Base-by-base conservation (phyloP, 2,113 vertebrate species). In the Struthio camelus region DNA sequence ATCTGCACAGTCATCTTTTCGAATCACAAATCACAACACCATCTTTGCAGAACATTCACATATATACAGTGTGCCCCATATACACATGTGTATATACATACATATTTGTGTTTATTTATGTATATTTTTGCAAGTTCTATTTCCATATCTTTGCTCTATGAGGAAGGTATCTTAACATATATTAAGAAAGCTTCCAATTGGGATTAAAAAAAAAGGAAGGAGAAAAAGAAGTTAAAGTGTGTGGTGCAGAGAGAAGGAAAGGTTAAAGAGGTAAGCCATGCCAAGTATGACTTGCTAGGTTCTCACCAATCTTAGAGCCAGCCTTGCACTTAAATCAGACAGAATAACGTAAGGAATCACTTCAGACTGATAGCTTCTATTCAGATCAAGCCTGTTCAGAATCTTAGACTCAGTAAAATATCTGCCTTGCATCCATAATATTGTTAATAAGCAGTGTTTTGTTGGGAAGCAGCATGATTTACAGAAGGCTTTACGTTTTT, bases 401-500 rank as follows among this genome's bases (percentile, higher is more conserved):
- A 85, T 85, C 50, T 80, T 83, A 58, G 61, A 76, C 62, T 90
- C 34, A 22, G 38, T 76, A 87, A 97, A 96, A 92, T 91, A 92
- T 77, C 81, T 95, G 50, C 51, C 85, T 87, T 64, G 34, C n/a
- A 87, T 73, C n/a, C 40, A 67, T 51, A 30, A 82, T 77, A 34
- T 85, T 94, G 85, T 81, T 88, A 89, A 89, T 76, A 93, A 80
- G 22, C 24, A 91, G 56, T 36, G 67, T 70, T 85, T 95, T 96
- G 61, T 91, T 97, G 90, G 51, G 72, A 89, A 96, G 93, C 13
- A 94, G 22, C 80, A 71, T 77, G 85, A 38, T 87, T 96, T 91
- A 84, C 87, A 94, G 97, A 97, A 96, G 92, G 22, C 14, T 89
- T 77, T 87, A 46, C n/a, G 23, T 80, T 92, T 94, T 90, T 36